A percentile compares a stretch with the other conserved stretches of the same genome.
Conservation (phyloP, 2,888 invertebrate species). For the Suillia variegata region DNA sequence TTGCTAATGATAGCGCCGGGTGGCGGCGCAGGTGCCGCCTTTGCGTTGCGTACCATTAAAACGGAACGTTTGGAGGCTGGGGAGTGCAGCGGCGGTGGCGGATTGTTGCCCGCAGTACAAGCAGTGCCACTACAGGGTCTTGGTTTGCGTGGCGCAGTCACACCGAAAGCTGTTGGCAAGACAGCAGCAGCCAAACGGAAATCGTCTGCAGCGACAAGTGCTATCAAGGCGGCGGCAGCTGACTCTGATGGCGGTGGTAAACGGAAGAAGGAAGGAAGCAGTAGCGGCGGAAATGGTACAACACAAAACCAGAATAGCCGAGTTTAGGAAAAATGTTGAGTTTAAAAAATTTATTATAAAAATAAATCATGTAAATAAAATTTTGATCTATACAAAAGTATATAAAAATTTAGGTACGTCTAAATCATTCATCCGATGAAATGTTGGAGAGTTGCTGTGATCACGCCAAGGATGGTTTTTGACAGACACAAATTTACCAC, state of each 20-base stretch:
- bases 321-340: neutral
- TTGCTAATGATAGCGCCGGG: constrained; percentile 53
- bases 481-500: too few species aligned
- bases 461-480: too few species aligned
- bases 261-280: neutral
- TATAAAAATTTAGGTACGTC: too few species aligned
- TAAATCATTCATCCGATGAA: too few species aligned
- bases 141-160: neutral
- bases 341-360: too few species aligned
- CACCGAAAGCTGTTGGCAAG: too few species aligned
- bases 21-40: neutral
- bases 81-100: neutral
- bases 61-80: constrained; percentile 33
- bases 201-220: neutral
- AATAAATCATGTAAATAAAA: too few species aligned
- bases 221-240: neutral
- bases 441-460: too few species aligned
- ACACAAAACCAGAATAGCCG: neutral
- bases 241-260: neutral
- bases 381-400: too few species aligned
- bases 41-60: constrained; percentile 36
- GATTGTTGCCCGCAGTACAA: neutral
- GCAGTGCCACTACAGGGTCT: neutral
- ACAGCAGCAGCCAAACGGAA: neutral
- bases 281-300: neutral